Evolutionary conservation across 2,113 vertebrate species (phyloP).

Genomic region (Gallinago paraguaiae): DNA sequence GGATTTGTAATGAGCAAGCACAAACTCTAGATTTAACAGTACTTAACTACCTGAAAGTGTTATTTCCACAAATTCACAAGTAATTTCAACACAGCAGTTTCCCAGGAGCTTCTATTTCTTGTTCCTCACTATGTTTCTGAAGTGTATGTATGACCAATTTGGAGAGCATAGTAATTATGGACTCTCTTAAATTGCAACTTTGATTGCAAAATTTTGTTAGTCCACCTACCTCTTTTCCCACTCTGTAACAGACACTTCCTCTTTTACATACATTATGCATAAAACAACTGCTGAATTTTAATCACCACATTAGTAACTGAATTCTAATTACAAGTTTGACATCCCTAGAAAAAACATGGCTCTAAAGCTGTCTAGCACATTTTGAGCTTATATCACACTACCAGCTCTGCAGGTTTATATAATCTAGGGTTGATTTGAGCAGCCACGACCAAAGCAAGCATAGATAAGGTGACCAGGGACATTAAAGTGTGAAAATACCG

Average conservation of each 20-base stretch:
- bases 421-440: neutral
- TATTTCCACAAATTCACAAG: neutral
- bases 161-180: neutral
- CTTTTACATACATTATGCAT: neutral
- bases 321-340: neutral
- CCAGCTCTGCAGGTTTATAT: neutral
- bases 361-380: neutral
- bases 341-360: neutral
- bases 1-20: neutral
- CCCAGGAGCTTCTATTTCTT: neutral
- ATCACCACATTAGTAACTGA: neutral
- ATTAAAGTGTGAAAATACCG: neutral
- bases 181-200: neutral
- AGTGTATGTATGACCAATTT: neutral
- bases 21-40: neutral
- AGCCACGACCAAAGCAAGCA: neutral
- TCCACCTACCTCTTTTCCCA: neutral
- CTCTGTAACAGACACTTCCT: neutral
- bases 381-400: neutral
- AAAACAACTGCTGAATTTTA: slow-evolving; percentile 36
- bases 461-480: neutral
- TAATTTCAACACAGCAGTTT: neutral
- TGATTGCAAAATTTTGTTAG: neutral
- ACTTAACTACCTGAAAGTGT: neutral
- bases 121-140: neutral